These are phyloP conservation scores for Xerus rutilus DNA, from an alignment of 2,797 vertebrate genomes.

Conservation along the genomic window DNA sequence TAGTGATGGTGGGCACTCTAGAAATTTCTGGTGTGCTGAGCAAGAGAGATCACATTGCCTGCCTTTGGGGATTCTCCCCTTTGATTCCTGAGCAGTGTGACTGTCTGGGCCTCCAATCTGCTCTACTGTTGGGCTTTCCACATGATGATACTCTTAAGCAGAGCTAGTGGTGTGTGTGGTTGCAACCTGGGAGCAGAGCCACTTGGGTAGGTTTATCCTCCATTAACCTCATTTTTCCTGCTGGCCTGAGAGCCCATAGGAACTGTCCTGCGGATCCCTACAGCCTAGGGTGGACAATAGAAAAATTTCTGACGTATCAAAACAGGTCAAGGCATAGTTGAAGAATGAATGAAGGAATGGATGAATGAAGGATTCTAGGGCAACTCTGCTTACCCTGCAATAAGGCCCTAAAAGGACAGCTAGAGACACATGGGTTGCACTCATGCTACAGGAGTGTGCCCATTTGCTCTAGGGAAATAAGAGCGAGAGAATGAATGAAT, in stretches of 20 bases:
- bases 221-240: not conserved
- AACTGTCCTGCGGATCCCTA: not conserved
- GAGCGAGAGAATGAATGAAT: not conserved
- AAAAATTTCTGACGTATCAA: not conserved
- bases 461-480: not conserved
- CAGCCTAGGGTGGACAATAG: not conserved
- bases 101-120: rapidly evolving
- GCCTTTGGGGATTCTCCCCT: not conserved
- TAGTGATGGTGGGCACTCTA: not conserved
- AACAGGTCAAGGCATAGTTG: not conserved
- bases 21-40: not conserved
- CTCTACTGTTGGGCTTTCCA: not conserved
- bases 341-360: no score
- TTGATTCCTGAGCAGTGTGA: not conserved
- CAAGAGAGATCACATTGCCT: not conserved
- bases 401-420: not conserved
- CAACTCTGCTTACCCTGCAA: not conserved
- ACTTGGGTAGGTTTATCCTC: no score
- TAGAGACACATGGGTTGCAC: not conserved
- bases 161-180: rapidly evolving
- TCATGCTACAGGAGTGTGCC: not conserved
- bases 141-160: not conserved
- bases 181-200: not conserved
- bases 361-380: not conserved
- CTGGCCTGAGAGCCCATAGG: not conserved